Base-by-base conservation (phyloP, 2,888 invertebrate genomes). In the Cepaea hortensis region DNA sequence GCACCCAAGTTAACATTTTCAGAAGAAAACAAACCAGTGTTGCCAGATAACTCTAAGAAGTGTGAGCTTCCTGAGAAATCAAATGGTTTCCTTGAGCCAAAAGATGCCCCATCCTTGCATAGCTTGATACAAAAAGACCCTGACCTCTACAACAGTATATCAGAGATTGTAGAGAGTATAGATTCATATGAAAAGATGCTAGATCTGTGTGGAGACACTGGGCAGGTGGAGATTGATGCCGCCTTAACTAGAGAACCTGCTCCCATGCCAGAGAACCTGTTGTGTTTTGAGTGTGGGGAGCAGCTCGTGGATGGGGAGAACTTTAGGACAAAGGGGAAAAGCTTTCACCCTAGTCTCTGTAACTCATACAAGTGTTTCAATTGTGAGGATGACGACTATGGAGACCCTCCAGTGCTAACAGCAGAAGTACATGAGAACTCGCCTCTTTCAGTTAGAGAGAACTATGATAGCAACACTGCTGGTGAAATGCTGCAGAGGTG, bases 211-310 rank as follows among this genome's bases (percentile, higher is more conserved):
- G 84, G 87, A 23, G 87, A 87, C 15, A 79, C 20, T 18, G 87
- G 87, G 18, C 87, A 87, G 80, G 79, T 46, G 23, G 84, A 73
- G 23, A 55, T 87, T 5, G 87, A 87, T 50, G 87, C 84, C 7
- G 87, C 84, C 6, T 65, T 87, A 61, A 84, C 84, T 20, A 18
- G 83, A 4, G 84, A 84, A 6, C 73, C 77, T 48, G 80, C 50
- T 0, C 77, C 72, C 3, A 61, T 86, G 86, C 83, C 86, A 48
- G 84, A 87, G 23, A 84, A 73, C 62, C 35, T 87, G 1, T 35
- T 87, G 65, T 87, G 87, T 23, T 87, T 87, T 75, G 87, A 87
- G 70, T 87, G 87, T 80, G 87, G 87, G 23, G 87, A 87, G 35
- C 55, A 62, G 20, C 84, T 87, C 20, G 84, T 87, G 18, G 62